Percentiles rank a stretch among this genome's conserved stretches.
Conservation (phyloP, 2,888 invertebrate genomes). For the Adelognathus sp. region DNA sequence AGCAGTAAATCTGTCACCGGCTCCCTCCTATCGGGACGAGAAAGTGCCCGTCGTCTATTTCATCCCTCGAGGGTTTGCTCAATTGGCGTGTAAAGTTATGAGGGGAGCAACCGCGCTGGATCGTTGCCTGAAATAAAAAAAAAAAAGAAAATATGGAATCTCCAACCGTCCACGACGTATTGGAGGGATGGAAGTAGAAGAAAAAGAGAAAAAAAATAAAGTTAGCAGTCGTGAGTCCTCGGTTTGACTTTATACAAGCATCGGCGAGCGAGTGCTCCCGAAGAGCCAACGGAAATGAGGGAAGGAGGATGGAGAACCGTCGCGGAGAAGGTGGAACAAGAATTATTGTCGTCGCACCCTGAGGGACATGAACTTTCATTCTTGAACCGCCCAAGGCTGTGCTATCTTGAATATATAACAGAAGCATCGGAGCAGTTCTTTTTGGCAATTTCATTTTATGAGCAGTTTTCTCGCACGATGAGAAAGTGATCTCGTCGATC, state of each 20-base stretch:
- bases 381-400: not conserved
- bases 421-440: not conserved
- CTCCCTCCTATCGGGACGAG: not conserved
- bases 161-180: not conserved
- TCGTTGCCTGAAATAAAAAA: too few relatives aligned
- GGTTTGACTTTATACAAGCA: not conserved
- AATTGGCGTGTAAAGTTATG: not conserved
- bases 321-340: not conserved
- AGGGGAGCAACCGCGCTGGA: not conserved
- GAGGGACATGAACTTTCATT: constrained; percentile 25
- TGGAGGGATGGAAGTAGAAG: not conserved
- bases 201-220: not conserved
- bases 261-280: not conserved
- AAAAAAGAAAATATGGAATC: constrained; percentile 9
- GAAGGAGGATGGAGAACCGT: not conserved
- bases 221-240: not conserved
- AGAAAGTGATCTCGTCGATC: not conserved
- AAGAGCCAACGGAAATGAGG: constrained; percentile 6
- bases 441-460: not conserved
- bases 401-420: not conserved
- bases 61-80: not conserved
- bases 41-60: not conserved
- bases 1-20: not conserved
- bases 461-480: not conserved
- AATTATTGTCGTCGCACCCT: constrained; percentile 17